These are phyloP conservation scores for Hirudinaria manillensis DNA, from an alignment of 2,888 invertebrate genomes.

Conservation along the genomic window DNA sequence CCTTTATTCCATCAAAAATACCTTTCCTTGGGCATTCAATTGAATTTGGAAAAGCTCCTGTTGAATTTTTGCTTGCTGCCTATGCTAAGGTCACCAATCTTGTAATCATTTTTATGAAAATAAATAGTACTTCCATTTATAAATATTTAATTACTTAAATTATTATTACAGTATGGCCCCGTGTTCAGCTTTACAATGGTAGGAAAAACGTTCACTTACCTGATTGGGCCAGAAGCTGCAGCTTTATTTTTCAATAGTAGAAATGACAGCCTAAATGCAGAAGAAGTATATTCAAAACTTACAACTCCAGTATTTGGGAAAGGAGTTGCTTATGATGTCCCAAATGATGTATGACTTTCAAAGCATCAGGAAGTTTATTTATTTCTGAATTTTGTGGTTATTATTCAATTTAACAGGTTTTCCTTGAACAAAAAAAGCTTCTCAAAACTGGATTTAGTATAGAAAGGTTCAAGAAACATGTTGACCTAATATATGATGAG, in stretches of 20 bases:
- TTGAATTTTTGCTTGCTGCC: slow-evolving; percentile 46
- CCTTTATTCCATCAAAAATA: slow-evolving; percentile 43
- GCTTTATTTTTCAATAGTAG: slow-evolving; percentile 48
- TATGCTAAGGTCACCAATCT: slow-evolving; percentile 43
- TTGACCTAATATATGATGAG: slow-evolving; percentile 46
- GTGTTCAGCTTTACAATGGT: slow-evolving; percentile 51
- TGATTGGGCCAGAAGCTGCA: slow-evolving; percentile 46
- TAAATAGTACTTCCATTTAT: no score
- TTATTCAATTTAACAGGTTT: slow-evolving; percentile 41
- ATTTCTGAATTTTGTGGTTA: neutral
- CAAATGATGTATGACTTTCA: slow-evolving; percentile 42
- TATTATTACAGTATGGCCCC: slow-evolving; percentile 45
- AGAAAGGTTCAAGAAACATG: slow-evolving; percentile 45
- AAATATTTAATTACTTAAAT: no score
- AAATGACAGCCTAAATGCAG: slow-evolving; percentile 49
- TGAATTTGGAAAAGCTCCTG: slow-evolving; percentile 44
- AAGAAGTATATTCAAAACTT: slow-evolving; percentile 47
- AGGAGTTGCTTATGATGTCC: slow-evolving; percentile 49
- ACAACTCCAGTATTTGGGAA: slow-evolving; percentile 49
- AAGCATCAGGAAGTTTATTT: neutral
- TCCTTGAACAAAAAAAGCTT: slow-evolving; percentile 50
- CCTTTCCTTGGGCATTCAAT: slow-evolving; percentile 49
- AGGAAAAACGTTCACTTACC: slow-evolving; percentile 49
- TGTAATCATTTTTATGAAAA: neutral
- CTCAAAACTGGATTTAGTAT: slow-evolving; percentile 49